Conservation (phyloP, 2,797 vertebrate species). For the Anguilla obscura region DNA sequence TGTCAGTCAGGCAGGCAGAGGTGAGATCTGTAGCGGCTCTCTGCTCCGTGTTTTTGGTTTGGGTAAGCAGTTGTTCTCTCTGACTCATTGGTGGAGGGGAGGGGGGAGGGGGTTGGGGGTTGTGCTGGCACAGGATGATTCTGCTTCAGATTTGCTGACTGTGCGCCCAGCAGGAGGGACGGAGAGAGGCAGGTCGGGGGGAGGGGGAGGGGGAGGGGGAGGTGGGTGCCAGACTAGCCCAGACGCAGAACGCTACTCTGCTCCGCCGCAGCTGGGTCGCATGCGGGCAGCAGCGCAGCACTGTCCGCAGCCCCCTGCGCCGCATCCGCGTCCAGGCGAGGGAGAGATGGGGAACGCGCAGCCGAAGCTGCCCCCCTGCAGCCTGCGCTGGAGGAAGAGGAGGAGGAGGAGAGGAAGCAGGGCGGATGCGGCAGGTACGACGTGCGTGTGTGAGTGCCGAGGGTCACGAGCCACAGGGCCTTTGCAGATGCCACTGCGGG, state of each 20-base stretch:
- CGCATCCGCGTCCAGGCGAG: not conserved
- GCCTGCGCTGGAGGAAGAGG: slow-evolving; percentile 37
- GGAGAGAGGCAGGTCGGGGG: slow-evolving; percentile 26
- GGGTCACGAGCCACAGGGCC: not conserved
- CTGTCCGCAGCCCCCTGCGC: slow-evolving; percentile 33
- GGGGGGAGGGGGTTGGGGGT: slow-evolving; percentile 22
- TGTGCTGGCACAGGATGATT: slow-evolving; percentile 30
- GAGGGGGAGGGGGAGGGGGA: not conserved
- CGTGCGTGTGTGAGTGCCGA: no score
- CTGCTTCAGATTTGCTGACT: slow-evolving; percentile 37
- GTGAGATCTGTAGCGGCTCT: not conserved
- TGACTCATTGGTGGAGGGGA: slow-evolving; percentile 10
- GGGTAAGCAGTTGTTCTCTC: slow-evolving; percentile 24
- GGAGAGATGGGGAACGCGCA: slow-evolving; percentile 44
- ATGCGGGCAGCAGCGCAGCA: slow-evolving; percentile 8
- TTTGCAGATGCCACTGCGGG: not conserved
- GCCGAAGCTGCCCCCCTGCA: slow-evolving; percentile 42
- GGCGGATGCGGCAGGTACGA: slow-evolving; percentile 28
- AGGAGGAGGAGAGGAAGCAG: slow-evolving; percentile 47
- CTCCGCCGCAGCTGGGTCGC: slow-evolving; percentile 48
- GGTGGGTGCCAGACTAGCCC: slow-evolving; percentile 22
- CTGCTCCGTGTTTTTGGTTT: not conserved
- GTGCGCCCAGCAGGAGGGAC: slow-evolving; percentile 32
- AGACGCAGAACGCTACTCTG: slow-evolving; percentile 47
- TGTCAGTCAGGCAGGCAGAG: not conserved